Percentiles rank a stretch among this genome's conserved stretches.
phyloP scores from a whole-genome alignment of 2,888 invertebrate species.

The Aspidapion aeneum region DNA sequence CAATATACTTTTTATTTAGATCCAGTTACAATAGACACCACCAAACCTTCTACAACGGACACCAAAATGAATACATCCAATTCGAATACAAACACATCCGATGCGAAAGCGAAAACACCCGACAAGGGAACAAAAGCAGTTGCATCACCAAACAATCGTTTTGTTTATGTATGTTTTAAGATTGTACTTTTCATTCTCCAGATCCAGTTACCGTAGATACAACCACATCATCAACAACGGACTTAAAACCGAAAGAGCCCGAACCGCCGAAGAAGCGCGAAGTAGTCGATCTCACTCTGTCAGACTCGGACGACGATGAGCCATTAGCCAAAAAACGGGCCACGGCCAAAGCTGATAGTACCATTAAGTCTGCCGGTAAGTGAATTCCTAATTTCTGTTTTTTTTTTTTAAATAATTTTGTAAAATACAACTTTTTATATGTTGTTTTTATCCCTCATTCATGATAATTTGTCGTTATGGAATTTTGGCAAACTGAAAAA shows the following conservation, averaged over 20 bases:
- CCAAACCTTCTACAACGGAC: slow-evolving; percentile 36
- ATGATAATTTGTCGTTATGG: neutral
- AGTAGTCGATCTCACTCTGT: slow-evolving; percentile 67
- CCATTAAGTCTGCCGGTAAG: slow-evolving; percentile 47
- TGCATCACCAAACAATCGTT: too few relatives aligned
- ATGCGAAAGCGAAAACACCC: too few relatives aligned
- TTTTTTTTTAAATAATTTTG: slow-evolving; percentile 14
- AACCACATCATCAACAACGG: slow-evolving; percentile 35
- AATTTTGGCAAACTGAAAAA: too few relatives aligned
- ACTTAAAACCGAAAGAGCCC: slow-evolving; percentile 26
- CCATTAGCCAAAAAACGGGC: slow-evolving; percentile 58
- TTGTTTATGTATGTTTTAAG: too few relatives aligned
- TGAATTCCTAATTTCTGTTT: slow-evolving; percentile 13
- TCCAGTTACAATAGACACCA: slow-evolving; percentile 16
- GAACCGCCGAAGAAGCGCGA: slow-evolving; percentile 43
- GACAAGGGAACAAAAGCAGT: too few relatives aligned
- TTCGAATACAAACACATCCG: too few relatives aligned
- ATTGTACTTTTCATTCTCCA: too few relatives aligned
- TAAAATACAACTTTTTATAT: slow-evolving; percentile 12
- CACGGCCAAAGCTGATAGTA: slow-evolving; percentile 46
- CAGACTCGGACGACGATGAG: slow-evolving; percentile 67
- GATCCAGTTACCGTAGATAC: slow-evolving; percentile 13
- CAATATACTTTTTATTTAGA: too few relatives aligned
- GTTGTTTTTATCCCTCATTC: slow-evolving; percentile 14
- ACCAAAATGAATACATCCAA: too few relatives aligned